These are phyloP conservation scores for Myoxocephalus aenaeus DNA, from an alignment of 2,797 vertebrate species.

Conservation along the genomic window DNA sequence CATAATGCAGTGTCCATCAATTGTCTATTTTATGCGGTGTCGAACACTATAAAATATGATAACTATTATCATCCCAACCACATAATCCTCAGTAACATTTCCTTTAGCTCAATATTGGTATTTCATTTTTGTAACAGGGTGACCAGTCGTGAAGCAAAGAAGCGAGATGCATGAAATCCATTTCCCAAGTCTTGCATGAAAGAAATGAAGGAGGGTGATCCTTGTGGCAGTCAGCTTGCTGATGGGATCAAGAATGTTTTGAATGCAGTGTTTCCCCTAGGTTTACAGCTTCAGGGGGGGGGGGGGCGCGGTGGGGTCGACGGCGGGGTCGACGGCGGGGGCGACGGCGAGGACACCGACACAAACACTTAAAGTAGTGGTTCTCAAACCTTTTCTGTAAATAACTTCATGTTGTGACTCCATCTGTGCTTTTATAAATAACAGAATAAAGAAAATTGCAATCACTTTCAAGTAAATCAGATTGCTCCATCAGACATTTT, in stretches of 20 bases:
- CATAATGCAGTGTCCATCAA: neutral
- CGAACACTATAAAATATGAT: neutral
- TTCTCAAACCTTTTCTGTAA: too few species aligned
- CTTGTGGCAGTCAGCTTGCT: conserved; percentile 16
- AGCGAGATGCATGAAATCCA: conserved; percentile 36
- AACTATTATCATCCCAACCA: neutral
- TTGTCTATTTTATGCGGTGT: neutral
- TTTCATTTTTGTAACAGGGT: conserved; percentile 30
- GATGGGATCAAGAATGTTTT: conserved; percentile 40
- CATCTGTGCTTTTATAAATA: too few species aligned
- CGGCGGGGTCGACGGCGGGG: too few species aligned
- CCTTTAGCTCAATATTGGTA: conserved; percentile 24
- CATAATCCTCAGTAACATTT: conserved; percentile 11
- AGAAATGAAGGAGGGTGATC: conserved; percentile 19
- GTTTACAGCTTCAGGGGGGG: too few species aligned
- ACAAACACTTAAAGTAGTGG: too few species aligned
- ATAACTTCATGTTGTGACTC: too few species aligned
- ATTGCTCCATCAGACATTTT: too few species aligned
- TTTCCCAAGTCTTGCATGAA: conserved; percentile 53
- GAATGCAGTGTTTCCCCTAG: too few species aligned
- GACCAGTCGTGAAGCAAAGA: conserved; percentile 10
- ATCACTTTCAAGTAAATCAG: too few species aligned
- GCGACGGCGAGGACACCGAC: too few species aligned
- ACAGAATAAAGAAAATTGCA: too few species aligned
- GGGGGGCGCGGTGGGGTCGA: too few species aligned